A percentile compares a stretch with the other conserved stretches of the same genome.
phyloP scores from a whole-genome alignment of 2,113 vertebrate species.

The Myrmophylax atrothorax region DNA sequence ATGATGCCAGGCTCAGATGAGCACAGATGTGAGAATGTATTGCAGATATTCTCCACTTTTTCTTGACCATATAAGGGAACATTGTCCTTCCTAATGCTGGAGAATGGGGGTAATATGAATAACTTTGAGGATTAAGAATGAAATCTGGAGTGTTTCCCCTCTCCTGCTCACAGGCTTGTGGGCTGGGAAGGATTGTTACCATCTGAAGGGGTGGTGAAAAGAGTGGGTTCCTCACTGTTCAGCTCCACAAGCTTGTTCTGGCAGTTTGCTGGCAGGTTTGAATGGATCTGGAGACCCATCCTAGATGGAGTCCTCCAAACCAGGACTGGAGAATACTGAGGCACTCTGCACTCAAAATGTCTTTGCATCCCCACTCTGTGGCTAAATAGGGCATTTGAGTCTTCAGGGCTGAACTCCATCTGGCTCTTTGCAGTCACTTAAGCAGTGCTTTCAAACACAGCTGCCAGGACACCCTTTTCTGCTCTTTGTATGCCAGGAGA shows the following conservation, averaged over 20 bases:
- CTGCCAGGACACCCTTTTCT: constrained; percentile 18
- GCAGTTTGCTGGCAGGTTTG: not conserved
- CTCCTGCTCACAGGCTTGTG: not conserved
- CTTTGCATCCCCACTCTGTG: not conserved
- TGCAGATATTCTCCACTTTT: constrained; percentile 51
- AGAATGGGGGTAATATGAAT: not conserved
- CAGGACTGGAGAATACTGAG: not conserved
- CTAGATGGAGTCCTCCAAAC: not conserved
- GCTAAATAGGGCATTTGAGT: constrained; percentile 5
- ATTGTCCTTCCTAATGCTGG: not conserved
- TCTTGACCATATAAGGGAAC: constrained; percentile 52
- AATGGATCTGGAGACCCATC: not conserved
- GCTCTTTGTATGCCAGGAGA: not conserved
- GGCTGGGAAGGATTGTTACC: not conserved
- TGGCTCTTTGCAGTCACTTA: constrained; percentile 8
- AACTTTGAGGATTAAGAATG: not conserved
- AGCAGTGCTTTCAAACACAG: not conserved
- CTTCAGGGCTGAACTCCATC: constrained; percentile 20
- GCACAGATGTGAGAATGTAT: constrained; percentile 29
- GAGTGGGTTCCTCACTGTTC: not conserved
- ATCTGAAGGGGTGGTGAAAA: constrained; percentile 6
- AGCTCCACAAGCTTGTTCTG: not conserved
- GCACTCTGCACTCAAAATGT: not conserved
- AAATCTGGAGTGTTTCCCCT: constrained; percentile 37
- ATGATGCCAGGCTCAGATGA: constrained; percentile 22